Evolutionary conservation across 1,140 invertebrate species (phyloP).

Genomic region (Bombus waltoni): DNA sequence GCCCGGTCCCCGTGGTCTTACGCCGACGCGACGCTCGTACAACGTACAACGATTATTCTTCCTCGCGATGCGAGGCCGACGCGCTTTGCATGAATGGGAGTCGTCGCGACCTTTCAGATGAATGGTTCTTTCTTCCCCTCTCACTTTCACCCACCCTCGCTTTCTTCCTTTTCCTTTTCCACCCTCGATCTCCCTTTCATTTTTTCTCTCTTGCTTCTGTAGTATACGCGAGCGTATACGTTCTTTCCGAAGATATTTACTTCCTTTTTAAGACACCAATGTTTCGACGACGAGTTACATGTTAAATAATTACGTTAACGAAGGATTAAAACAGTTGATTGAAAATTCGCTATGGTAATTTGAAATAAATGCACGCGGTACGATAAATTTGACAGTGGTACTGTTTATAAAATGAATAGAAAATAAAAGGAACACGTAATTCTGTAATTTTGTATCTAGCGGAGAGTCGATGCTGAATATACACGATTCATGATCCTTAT

Average conservation of each 20-base stretch:
- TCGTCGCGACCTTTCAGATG: slow-evolving; percentile 49
- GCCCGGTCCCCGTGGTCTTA: background rate
- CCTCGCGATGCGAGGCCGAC: slow-evolving; percentile 49
- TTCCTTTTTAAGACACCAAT: background rate
- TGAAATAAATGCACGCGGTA: too few relatives aligned
- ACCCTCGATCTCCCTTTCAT: background rate
- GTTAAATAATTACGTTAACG: background rate
- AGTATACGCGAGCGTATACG: too few relatives aligned
- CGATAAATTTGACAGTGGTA: too few relatives aligned
- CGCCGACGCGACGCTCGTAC: slow-evolving; percentile 16
- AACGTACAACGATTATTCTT: slow-evolving; percentile 58
- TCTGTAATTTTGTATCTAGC: background rate
- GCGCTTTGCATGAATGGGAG: slow-evolving; percentile 62
- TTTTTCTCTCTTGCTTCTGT: too few relatives aligned
- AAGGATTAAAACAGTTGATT: background rate
- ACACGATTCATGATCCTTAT: background rate
- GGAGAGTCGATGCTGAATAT: background rate
- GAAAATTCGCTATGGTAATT: background rate
- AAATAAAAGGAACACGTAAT: background rate
- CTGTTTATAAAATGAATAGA: background rate
- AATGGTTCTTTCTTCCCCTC: slow-evolving; percentile 39
- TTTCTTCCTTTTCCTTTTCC: background rate
- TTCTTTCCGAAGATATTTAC: background rate
- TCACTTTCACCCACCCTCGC: background rate
- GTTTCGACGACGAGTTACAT: too few relatives aligned